Evolutionary conservation across 2,113 vertebrate genomes (phyloP).

Genomic region (Panthera tigris): DNA sequence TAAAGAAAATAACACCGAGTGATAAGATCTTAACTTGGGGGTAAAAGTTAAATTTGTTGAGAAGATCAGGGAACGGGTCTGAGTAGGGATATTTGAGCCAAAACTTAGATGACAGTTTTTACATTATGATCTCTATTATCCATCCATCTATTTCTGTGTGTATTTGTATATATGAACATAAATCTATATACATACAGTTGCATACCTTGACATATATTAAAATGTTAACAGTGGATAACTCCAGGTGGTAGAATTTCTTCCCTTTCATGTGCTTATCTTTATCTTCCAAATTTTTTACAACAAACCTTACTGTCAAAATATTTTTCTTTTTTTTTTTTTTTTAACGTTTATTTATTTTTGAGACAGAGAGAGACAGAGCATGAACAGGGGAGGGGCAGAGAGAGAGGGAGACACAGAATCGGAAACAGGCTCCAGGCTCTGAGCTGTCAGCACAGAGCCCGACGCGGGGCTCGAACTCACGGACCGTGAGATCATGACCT

Average conservation of each 20-base stretch:
- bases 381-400: too few species aligned
- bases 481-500: too few species aligned
- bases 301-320: not conserved
- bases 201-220: not conserved
- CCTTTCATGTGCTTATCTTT: not conserved
- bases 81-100: not conserved
- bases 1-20: not conserved
- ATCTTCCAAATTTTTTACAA: slow-evolving; percentile 11
- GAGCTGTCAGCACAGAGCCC: too few species aligned
- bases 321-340: too few species aligned
- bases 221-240: not conserved
- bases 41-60: not conserved
- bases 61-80: not conserved
- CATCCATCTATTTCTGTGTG: not conserved
- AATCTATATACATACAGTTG: not conserved
- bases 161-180: not conserved
- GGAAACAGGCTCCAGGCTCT: too few species aligned
- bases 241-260: not conserved
- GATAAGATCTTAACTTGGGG: not conserved
- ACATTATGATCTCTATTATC: not conserved
- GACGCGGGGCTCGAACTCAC: too few species aligned
- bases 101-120: not conserved
- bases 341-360: too few species aligned
- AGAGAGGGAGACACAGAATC: too few species aligned
- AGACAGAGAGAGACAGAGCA: too few species aligned